Percentiles rank a stretch among this genome's conserved stretches.
These are phyloP conservation scores for Poecilia gillii DNA, from an alignment of 2,797 vertebrate genomes.

Conservation along the genomic window DNA sequence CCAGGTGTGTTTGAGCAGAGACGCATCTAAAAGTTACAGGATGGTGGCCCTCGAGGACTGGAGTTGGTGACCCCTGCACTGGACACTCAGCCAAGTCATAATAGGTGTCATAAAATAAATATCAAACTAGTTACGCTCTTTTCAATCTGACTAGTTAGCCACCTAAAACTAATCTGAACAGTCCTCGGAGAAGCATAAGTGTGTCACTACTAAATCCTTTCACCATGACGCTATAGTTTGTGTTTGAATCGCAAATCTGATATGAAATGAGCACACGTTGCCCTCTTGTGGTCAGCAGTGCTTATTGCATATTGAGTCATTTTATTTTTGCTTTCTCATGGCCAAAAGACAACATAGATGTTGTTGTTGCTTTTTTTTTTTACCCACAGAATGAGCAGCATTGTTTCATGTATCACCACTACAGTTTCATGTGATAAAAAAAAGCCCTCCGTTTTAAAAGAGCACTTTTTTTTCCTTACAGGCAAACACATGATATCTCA, in stretches of 20 bases:
- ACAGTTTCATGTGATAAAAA: slow-evolving; percentile 41
- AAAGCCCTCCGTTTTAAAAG: neutral
- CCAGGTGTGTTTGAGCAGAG: too few species aligned
- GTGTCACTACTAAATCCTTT: neutral
- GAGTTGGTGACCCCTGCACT: too few species aligned
- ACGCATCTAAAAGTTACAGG: too few species aligned
- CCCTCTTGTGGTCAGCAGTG: slow-evolving; percentile 48
- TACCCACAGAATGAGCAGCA: slow-evolving; percentile 15
- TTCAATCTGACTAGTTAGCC: neutral
- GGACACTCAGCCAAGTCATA: neutral
- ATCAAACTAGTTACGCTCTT: neutral
- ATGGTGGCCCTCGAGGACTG: too few species aligned
- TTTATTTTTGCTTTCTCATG: neutral
- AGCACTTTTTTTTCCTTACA: slow-evolving; percentile 2
- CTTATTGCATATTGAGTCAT: slow-evolving; percentile 19
- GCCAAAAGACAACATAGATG: neutral
- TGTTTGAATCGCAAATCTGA: neutral
- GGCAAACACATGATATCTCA: slow-evolving; percentile 51
- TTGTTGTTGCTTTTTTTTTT: neutral
- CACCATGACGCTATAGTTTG: neutral
- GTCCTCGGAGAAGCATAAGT: neutral
- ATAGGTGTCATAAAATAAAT: neutral
- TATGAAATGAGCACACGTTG: neutral
- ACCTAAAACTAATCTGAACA: neutral
- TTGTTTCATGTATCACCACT: slow-evolving; percentile 14